Percentiles rank a stretch among this genome's conserved stretches.
Conservation (phyloP, 2,888 invertebrate genomes). For the Eupithecia subfuscata region DNA sequence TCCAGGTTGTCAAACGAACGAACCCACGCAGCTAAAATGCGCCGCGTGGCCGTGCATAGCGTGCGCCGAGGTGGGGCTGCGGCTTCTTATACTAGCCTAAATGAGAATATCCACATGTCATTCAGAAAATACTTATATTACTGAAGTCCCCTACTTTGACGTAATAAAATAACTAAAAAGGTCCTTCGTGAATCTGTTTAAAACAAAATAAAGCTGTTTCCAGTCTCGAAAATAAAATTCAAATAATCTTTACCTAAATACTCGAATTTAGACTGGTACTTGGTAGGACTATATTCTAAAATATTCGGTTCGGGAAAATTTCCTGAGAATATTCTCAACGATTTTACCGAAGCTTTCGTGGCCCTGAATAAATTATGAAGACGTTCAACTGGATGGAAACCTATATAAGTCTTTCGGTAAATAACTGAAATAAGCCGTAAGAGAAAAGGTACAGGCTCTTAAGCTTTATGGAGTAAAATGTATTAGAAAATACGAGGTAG, state of each 20-base stretch:
- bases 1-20: too few species aligned
- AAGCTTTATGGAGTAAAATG: constrained; percentile 2
- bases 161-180: background rate
- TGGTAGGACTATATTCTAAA: background rate
- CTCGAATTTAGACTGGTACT: background rate
- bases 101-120: background rate
- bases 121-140: background rate
- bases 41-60: too few species aligned
- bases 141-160: background rate
- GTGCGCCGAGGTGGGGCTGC: too few species aligned
- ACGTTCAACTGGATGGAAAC: constrained; percentile 23
- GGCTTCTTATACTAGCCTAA: too few species aligned
- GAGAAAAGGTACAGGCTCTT: background rate
- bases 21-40: too few species aligned
- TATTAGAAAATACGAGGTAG: background rate
- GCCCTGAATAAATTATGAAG: constrained; percentile 45
- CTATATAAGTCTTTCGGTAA: constrained; percentile 16
- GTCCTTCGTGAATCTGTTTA: background rate
- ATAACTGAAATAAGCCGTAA: background rate
- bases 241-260: background rate
- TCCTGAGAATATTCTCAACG: constrained; percentile 20
- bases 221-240: background rate
- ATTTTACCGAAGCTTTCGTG: constrained; percentile 34
- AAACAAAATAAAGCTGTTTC: background rate
- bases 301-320: constrained; percentile 7